Base-by-base conservation (phyloP, 2,888 invertebrate species). In the Idaea biselata region DNA sequence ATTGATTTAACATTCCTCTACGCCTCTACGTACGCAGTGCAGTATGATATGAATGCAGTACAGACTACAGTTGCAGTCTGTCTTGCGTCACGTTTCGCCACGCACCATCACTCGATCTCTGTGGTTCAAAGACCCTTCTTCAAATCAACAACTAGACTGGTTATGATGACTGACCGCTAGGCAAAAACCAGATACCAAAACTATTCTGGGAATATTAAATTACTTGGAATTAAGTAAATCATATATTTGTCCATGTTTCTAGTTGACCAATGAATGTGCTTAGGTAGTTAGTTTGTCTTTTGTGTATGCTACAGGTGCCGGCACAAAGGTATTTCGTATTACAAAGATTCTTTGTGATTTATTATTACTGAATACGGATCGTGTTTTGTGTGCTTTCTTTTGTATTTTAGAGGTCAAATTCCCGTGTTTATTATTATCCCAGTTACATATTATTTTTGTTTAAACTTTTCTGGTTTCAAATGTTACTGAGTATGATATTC, bases 81-180 rank as follows among this genome's bases (percentile, higher is more conserved):
- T 60, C 70, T 79, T 73, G 68, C 78, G 74, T 75, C 75, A 76
- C 69, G 60, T 59, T 63, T 68, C 71, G 76, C 73, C 68, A 77
- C 80, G 79, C 78, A 75, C 73, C 79, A 79, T 71, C 70, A 73
- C 64, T 64, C 68, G 66, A 33, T 60, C 44, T 44, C 55, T 55
- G 60, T 62, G 74, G 84, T 84, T 84, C 84, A 86, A 81, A 82
- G 83, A 84, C 82, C 83, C 79, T 79, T 81, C 73, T 79, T 79
- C 81, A 78, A 78, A 81, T 80, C 77, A n/a, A 75, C 76, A 56
- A 63, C 70, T 75, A 76, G 77, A 72, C 75, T 72, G 71, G 70
- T 73, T 65, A 73, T 25, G 25, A 73, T 25, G 25, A 25, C 25
- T 70, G 68, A 74, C 73, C 76, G 77, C 73, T 76, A 76, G 55